Base-by-base conservation (phyloP, 2,113 vertebrate genomes). In the Polyodon spathula region DNA sequence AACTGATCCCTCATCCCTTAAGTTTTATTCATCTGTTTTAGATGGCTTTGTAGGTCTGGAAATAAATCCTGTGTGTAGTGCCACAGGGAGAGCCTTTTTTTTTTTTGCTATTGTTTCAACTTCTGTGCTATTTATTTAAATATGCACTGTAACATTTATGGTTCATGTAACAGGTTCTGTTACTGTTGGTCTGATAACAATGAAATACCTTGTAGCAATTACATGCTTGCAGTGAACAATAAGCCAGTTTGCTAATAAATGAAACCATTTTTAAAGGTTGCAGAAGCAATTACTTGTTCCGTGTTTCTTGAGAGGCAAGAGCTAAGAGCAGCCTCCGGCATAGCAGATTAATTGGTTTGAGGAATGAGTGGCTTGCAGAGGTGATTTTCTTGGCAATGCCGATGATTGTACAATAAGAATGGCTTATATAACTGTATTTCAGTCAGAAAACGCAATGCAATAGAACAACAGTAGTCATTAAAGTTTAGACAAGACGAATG, bases 261-360 rank as follows among this genome's bases (percentile, higher is more conserved):
- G 48, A 50, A n/a, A 14, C 48, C 6, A 50, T 50, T 50, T 50
- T 50, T 50, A 50, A 50, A 50, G 48, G 48, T n/a, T 50, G 48
- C 53, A 56, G 54, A 63, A 39, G 37, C 9, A 51, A 63, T 63
- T 52, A 58, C 38, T 63, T 57, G 40, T 38, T n/a, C 40, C 27
- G 40, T 48, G 27, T 57, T 63, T 50, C 43, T 39, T 57, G 54
- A 57, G 27, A 40, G 37, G 54, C 27, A 56, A n/a, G 54, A 54
- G 40, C 44, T 48, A 17, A 40, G 11, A 38, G 12, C 11, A 40
- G 46, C 46, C 37, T 6, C 56, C 17, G 10, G 39, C 56, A 15
- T 12, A 16, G 52, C 46, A 58, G 16, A 58, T 64, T 58, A 63
- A 63, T 63, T 63, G 55, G 62, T 41, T 56, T 52, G 55, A 52